These are phyloP conservation scores for Myotis myotis DNA, from an alignment of 2,797 vertebrate genomes.

Conservation along the genomic window DNA sequence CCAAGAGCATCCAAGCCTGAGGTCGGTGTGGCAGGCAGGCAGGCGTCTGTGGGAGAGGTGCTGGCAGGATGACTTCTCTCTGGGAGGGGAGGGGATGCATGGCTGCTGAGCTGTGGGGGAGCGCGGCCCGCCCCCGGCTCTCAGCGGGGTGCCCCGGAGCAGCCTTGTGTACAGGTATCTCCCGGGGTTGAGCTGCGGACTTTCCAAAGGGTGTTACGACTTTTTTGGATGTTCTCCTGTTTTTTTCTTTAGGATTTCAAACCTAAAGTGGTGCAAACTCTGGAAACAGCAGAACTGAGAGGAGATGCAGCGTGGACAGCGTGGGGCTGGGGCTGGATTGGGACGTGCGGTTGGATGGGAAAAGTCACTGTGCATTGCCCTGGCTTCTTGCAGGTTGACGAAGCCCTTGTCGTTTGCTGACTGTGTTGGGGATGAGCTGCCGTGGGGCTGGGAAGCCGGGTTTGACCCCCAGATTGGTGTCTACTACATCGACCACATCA, in stretches of 20 bases:
- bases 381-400: slow-evolving; percentile 83
- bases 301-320: neutral
- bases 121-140: neutral
- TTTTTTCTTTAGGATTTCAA: neutral
- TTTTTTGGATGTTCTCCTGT: neutral
- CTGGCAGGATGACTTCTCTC: neutral
- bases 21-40: neutral
- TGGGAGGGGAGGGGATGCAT: neutral
- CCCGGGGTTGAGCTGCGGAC: too few relatives aligned
- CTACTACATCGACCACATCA: slow-evolving; percentile 89
- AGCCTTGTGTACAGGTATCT: too few relatives aligned
- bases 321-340: neutral
- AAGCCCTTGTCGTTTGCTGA: slow-evolving; percentile 90
- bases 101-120: neutral
- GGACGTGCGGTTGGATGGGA: neutral
- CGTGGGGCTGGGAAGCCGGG: slow-evolving; percentile 89
- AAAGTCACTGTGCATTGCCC: neutral
- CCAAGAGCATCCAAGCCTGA: neutral
- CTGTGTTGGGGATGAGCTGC: slow-evolving; percentile 90
- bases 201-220: neutral
- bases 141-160: too few relatives aligned
- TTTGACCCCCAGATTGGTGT: slow-evolving; percentile 89
- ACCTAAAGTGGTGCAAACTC: neutral
- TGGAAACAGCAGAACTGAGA: neutral
- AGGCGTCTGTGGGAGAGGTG: neutral